phyloP scores from a whole-genome alignment of 1,140 invertebrate genomes.

The Cydia strobilella region DNA sequence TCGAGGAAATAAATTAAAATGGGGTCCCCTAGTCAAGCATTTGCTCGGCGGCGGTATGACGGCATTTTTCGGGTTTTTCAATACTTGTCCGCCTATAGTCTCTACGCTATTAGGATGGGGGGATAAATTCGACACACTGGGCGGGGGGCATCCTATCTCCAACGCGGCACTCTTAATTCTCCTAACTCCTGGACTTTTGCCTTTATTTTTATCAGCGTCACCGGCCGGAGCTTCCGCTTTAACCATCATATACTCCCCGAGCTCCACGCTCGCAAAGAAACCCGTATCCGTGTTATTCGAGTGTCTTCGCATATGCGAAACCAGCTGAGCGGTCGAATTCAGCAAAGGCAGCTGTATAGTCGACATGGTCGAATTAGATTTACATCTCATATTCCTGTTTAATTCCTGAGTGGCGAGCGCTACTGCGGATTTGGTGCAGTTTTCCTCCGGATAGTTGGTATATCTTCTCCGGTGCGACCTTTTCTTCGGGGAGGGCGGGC shows the following conservation, averaged over 20 bases:
- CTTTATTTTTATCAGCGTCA: constrained; percentile 68
- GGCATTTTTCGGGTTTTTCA: constrained; percentile 82
- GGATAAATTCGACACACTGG: constrained; percentile 82
- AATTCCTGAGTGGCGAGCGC: constrained; percentile 70
- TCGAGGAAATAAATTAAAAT: constrained; percentile 83
- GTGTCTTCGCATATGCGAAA: constrained; percentile 81
- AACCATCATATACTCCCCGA: constrained; percentile 79
- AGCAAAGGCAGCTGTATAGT: constrained; percentile 80
- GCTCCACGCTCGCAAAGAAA: constrained; percentile 79
- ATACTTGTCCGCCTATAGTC: constrained; percentile 82
- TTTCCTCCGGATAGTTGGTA: constrained; percentile 72
- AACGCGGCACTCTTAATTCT: constrained; percentile 84
- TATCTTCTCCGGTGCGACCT: constrained; percentile 66
- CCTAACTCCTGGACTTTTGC: constrained; percentile 79
- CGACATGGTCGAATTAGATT: constrained; percentile 82
- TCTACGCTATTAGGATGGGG: constrained; percentile 86
- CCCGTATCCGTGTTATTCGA: constrained; percentile 83
- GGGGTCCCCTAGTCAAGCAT: constrained; percentile 83
- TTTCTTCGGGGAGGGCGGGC: constrained; percentile 73
- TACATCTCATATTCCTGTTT: constrained; percentile 80
- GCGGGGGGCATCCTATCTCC: constrained; percentile 84
- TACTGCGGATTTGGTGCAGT: constrained; percentile 75
- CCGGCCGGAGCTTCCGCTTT: constrained; percentile 65
- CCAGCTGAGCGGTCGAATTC: constrained; percentile 74
- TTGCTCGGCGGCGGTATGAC: constrained; percentile 84